Evolutionary conservation across 2,113 vertebrate genomes (phyloP), one percentile per base, ranked within the genome.

Genomic region (Zosterops borbonicus): DNA sequence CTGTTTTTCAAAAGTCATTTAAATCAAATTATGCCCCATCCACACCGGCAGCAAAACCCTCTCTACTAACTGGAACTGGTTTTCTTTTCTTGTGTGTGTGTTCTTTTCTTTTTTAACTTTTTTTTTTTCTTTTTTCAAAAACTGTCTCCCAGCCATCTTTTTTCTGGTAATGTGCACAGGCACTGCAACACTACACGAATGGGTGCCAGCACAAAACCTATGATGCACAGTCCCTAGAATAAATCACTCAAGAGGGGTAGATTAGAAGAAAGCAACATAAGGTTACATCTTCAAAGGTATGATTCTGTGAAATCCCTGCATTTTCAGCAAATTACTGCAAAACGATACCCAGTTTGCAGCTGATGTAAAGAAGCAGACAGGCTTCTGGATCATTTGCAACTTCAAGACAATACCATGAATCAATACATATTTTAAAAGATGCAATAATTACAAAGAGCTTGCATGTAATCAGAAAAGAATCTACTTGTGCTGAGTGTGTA

Each of bases 21-120:
- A 97, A 96, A 96, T 97, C 96, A 97, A 96, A 96, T 97, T 97
- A 97, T 97, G 94, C 90, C 96, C 92, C 69, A 82, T 97, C 88
- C 90, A 95, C 86, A 95, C 90, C 89, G 17, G 96, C 95, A 96
- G 90, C 88, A 94, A 95, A 96, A 82, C 25, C 62, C 73, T 90
- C 58, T 83, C 85, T 90, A 16, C 83, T 96, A 96, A 96, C 93
- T 96, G 94, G 93, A 97, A 94, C 60, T n/a, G 52, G 68, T 46
- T 96, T 94, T 81, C 89, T 91, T 95, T 94, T 89, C 67, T 94
- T 94, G 80, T 0, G 25, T 86, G 91, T 92, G 76, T 90, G 92
- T 92, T 96, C 88, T 95, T 96, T 94, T 83, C 74, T 94, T 89
- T 70, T 93, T 93, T 90, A 73, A 87, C 16, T 92, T 23, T 60